Base-by-base conservation (phyloP, 2,113 vertebrate species). In the Addax nasomaculatus region DNA sequence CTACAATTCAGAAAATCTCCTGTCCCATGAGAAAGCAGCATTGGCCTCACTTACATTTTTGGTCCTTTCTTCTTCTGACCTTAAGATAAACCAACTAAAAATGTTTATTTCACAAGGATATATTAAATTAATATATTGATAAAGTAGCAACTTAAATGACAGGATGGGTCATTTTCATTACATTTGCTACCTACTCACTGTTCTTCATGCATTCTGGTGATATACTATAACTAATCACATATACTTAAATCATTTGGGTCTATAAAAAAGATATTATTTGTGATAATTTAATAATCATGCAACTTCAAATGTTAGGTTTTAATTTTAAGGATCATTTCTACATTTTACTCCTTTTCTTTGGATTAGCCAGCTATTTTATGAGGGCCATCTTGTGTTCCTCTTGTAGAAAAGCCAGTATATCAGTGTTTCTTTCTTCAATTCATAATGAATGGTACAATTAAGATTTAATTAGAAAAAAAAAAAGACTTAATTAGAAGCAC, bases 401-500 rank as follows among this genome's bases (percentile, higher is more conserved):
- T 94, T 89, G 84, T 25, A 78, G 96, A 98, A 98, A 97, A 98
- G 58, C 51, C 45, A 97, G 94, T 90, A 67, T 95, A 98, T 96
- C 86, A 98, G 84, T 85, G 84, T 95, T 98, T 98, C 96, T 98
- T 99, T 98, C 95, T 99, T 98, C 95, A 98, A 98, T 98, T 98
- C 92, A 93, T 94, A 98, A 98, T 0, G 10, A 98, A 97, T 84
- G 47, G 89, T 85, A 98, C 97, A 98, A 98, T 99, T 99, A 98
- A 97, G 98, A 97, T 97, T 98, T 99, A 99, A 98, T 99, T 98
- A 97, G 96, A 98, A 97, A 39, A 39, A 39, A 39, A 39, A 39
- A 39, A 98, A 97, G 98, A 97, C 97, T 98, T 99, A 99, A 98
- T 99, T 98, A 97, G 96, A 98, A 97, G 97, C 78, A 25, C 95